Evolutionary conservation across 2,113 vertebrate genomes (phyloP).

Genomic region (Ellobius talpinus): DNA sequence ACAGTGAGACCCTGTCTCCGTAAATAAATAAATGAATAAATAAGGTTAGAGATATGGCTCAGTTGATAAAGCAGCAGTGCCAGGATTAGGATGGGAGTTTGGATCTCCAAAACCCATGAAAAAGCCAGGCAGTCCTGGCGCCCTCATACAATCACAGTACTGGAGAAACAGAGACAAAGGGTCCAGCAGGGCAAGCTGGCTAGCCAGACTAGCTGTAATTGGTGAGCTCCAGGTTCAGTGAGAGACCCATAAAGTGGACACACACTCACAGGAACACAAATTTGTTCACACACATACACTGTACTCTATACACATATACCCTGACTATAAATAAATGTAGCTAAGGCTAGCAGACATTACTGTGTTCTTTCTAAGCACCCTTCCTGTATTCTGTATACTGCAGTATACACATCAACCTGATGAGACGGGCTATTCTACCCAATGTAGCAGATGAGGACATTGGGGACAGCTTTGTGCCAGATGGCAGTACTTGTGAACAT

Average conservation of each 20-base stretch:
- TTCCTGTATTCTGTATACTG: neutral
- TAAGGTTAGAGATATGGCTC: neutral
- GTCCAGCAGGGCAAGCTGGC: neutral
- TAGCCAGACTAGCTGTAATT: too few species aligned
- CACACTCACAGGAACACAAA: neutral
- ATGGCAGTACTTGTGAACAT: neutral
- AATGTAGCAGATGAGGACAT: neutral
- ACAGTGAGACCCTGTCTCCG: neutral
- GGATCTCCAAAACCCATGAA: neutral
- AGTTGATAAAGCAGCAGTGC: neutral
- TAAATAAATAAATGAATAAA: neutral
- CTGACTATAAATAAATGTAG: neutral
- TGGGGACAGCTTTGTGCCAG: neutral
- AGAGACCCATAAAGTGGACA: neutral
- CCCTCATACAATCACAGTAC: too few species aligned
- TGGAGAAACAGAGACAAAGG: neutral
- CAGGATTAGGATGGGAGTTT: neutral
- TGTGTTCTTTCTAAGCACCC: slow-evolving; percentile 11
- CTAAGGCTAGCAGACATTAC: neutral
- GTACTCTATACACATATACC: neutral
- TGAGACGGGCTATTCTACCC: neutral
- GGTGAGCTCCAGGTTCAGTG: neutral
- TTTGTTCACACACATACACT: neutral
- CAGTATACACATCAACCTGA: neutral
- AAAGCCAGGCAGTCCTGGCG: neutral